Evolutionary conservation across 37 sponge, comb jelly and placozoan species (phyloP).

Genomic region (Dysidea cf. avara): DNA sequence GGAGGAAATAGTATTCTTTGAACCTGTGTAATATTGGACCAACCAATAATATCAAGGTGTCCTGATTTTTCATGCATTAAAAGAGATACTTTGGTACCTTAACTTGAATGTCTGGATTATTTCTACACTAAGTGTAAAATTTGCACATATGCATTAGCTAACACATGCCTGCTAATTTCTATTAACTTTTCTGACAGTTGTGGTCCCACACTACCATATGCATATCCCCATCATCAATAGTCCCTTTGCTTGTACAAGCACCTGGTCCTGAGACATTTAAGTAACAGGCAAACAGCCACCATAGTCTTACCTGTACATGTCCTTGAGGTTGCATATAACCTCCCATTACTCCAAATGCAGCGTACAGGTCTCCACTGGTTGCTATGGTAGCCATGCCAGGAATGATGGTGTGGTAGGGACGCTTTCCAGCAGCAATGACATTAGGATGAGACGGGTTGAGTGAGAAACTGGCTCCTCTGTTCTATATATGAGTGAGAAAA

Average conservation of each 20-base stretch:
- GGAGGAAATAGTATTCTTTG: too few relatives aligned
- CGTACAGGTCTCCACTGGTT: conserved; percentile 60
- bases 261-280: background rate
- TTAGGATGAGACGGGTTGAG: conserved; percentile 79
- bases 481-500: conserved; percentile 30
- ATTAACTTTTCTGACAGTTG: too few relatives aligned
- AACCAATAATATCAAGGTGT: too few relatives aligned
- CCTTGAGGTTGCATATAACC: conserved; percentile 94
- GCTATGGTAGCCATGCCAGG: conserved; percentile 86
- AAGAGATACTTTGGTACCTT: too few relatives aligned
- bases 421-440: conserved; percentile 60
- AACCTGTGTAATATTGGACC: too few relatives aligned
- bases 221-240: background rate
- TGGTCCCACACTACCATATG: too few relatives aligned
- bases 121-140: too few relatives aligned
- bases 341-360: conserved; percentile 88
- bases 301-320: conserved; percentile 73
- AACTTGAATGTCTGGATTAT: too few relatives aligned
- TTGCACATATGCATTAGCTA: too few relatives aligned
- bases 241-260: background rate
- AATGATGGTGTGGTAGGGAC: conserved; percentile 89
- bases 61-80: too few relatives aligned
- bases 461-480: conserved; percentile 78
- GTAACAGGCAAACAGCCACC: background rate
- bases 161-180: too few relatives aligned